phyloP scores from a whole-genome alignment of 2,888 invertebrate species.

The Drosophila pseudotakahashii region DNA sequence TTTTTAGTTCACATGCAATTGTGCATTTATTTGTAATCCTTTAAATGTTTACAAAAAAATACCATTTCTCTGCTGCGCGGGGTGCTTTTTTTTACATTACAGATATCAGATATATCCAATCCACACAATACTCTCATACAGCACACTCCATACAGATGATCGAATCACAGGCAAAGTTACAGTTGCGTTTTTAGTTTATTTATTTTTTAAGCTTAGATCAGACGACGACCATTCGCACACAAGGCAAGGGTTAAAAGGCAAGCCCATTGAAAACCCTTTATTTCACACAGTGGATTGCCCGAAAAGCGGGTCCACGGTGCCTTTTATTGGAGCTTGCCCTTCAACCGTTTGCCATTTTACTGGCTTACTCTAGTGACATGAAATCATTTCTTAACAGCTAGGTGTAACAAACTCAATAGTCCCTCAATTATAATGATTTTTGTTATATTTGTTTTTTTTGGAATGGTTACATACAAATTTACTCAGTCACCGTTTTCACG shows the following conservation, averaged over 20 bases:
- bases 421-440: slow-evolving; percentile 11
- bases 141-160: slow-evolving; percentile 32
- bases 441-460: slow-evolving; percentile 23
- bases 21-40: slow-evolving; percentile 32
- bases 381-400: slow-evolving; percentile 28
- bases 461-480: slow-evolving; percentile 57
- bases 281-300: not conserved
- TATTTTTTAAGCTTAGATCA: slow-evolving; percentile 36
- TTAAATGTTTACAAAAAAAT: slow-evolving; percentile 59
- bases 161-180: slow-evolving; percentile 57
- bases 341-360: slow-evolving; percentile 19
- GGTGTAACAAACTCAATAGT: slow-evolving; percentile 32
- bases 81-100: slow-evolving; percentile 59
- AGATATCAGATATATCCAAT: slow-evolving; percentile 17
- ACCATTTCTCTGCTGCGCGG: slow-evolving; percentile 68
- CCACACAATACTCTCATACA: slow-evolving; percentile 32
- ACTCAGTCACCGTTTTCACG: slow-evolving; percentile 53
- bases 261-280: slow-evolving; percentile 22
- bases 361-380: slow-evolving; percentile 32
- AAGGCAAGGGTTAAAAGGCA: slow-evolving; percentile 19
- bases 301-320: slow-evolving; percentile 19
- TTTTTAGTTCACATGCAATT: slow-evolving; percentile 43
- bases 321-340: slow-evolving; percentile 25
- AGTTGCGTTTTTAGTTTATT: slow-evolving; percentile 40
- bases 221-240: slow-evolving; percentile 42